Evolutionary conservation across 2,888 invertebrate species (phyloP).

Genomic region (Cryptocephalus moraei): DNA sequence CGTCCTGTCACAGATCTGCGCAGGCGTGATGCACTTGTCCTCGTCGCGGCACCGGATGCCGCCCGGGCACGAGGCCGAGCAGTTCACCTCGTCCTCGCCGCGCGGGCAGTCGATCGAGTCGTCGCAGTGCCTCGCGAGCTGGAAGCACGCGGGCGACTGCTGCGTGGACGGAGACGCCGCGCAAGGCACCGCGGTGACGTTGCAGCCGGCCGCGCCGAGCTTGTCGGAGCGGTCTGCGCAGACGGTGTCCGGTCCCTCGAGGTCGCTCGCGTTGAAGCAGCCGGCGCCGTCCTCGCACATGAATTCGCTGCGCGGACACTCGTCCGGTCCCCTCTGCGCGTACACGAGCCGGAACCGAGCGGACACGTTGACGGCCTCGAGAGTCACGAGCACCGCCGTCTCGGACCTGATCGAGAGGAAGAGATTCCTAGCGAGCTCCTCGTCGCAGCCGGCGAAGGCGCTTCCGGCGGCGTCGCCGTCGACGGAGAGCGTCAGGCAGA

Average conservation of each 20-base stretch:
- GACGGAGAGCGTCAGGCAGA: no score
- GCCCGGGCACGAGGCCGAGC: conserved; percentile 7
- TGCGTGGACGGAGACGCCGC: conserved; percentile 1
- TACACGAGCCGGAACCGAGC: background rate
- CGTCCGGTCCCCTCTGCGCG: conserved; percentile 2
- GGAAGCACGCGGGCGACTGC: conserved; percentile 1
- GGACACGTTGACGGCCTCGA: background rate
- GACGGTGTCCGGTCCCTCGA: conserved; percentile 4
- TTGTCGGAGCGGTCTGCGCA: conserved; percentile 13
- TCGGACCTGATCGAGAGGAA: background rate
- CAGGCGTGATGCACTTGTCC: conserved; percentile 8
- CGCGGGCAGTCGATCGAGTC: conserved; percentile 8
- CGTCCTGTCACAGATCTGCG: conserved; percentile 8
- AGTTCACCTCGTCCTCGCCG: conserved; percentile 14
- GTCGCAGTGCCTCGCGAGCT: conserved; percentile 7
- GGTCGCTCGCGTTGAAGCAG: conserved; percentile 10
- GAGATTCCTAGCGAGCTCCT: background rate
- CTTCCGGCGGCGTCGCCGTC: no score
- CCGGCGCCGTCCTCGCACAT: conserved; percentile 10
- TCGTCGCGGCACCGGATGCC: conserved; percentile 9
- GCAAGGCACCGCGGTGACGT: conserved; percentile 6
- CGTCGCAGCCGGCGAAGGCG: background rate
- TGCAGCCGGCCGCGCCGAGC: conserved; percentile 7
- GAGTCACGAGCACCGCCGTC: background rate
- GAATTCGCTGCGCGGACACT: conserved; percentile 8